Percentiles rank a stretch among this genome's conserved stretches.
Conservation (phyloP, 53 echinoderm and acorn worm genomes). For the Holothuria leucospilota region DNA sequence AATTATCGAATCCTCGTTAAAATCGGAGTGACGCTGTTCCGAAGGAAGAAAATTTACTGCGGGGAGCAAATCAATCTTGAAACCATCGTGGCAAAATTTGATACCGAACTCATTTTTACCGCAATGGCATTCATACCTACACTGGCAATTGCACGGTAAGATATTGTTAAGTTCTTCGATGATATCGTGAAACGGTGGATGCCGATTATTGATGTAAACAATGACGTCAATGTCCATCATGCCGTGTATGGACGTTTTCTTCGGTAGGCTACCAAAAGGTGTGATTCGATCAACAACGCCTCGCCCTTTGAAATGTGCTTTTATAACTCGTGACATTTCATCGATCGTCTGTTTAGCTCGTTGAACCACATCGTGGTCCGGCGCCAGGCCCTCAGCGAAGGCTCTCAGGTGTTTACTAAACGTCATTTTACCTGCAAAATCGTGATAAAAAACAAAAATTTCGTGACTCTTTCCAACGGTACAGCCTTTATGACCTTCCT, state of each 20-base stretch:
- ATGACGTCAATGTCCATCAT: conserved; percentile 27
- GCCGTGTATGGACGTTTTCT: conserved; percentile 19
- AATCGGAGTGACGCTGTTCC: neutral
- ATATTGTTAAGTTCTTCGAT: conserved; percentile 3
- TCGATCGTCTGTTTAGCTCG: neutral
- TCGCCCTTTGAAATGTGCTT: neutral
- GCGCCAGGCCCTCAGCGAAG: conserved; percentile 17
- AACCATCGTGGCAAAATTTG: neutral
- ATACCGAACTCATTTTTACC: neutral
- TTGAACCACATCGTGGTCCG: neutral
- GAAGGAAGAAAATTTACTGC: conserved; percentile 10
- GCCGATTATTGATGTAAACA: conserved; percentile 1
- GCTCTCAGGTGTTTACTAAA: neutral
- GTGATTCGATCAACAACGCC: conserved; percentile 20
- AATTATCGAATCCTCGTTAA: no score
- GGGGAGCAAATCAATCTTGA: conserved; percentile 15
- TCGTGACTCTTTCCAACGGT: no score
- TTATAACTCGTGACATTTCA: neutral
- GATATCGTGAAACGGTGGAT: neutral
- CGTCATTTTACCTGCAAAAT: neutral
- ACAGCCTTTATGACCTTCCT: no score
- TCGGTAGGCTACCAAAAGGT: conserved; percentile 14
- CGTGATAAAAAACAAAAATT: no score
- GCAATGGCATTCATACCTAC: no score
- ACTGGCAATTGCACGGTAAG: neutral